Evolutionary conservation across 2,797 vertebrate species (phyloP), one percentile per base, ranked within the genome.

Genomic region (Podarcis lilfordi): DNA sequence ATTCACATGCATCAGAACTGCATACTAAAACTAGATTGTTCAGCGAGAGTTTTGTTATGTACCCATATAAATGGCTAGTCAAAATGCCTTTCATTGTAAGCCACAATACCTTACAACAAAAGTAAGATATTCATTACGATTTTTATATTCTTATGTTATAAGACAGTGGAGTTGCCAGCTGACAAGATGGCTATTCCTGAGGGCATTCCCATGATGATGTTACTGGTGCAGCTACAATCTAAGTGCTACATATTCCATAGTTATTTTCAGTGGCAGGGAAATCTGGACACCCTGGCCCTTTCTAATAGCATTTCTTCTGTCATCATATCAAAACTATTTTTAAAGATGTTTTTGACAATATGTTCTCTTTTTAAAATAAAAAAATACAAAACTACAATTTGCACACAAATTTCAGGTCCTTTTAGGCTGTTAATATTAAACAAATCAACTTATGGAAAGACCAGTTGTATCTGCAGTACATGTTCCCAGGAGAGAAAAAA

Each of bases 221-320:
- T 90, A 72, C 80, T 86, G 40, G 85, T 85, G 45, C 50, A 35
- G 64, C 71, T 68, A 77, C 25, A n/a, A 50, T 72, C 77, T 35
- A 85, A 76, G 29, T 82, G 64, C 79, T 50, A 84, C 66, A 88
- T 85, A n/a, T 77, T 75, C 85, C 78, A 84, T 80, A 82, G 81
- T 85, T 87, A 78, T 61, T 37, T 85, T n/a, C 15, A 81, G 29
- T 81, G 23, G 55, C 72, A 75, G 69, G 50, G 82, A 87, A 89
- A 80, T 87, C 43, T 75, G 76, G 76, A 61, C 32, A 40, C 21
- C 69, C 13, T 40, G 50, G 10, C 40, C 45, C 40, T 76, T 78
- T 37, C 8, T 59, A 85, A 77, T 8, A 3, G 5, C 4, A 76
- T 85, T 37, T 13, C 43, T 64, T 72, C 27, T 35, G 35, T 69